Evolutionary conservation across 2,888 invertebrate genomes (phyloP).

Genomic region (Drosophila setosimentum): DNA sequence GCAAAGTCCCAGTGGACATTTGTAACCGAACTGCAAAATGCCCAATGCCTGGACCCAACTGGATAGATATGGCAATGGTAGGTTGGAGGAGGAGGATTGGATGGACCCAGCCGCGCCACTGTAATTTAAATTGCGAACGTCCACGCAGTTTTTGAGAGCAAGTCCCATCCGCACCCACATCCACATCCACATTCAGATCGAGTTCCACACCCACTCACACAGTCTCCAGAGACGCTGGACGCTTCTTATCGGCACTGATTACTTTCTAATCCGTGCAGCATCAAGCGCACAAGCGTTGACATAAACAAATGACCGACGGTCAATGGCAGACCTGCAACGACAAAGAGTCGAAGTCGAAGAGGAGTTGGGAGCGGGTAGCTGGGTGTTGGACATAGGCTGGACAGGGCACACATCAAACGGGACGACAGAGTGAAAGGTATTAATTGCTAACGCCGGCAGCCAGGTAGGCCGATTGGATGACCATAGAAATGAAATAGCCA

Average conservation of each 20-base stretch:
- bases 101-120: conserved; percentile 42
- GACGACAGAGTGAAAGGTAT: conserved; percentile 75
- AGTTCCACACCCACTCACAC: conserved; percentile 8
- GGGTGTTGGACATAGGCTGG: conserved; percentile 51
- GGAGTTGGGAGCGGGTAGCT: conserved; percentile 4
- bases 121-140: conserved; percentile 71
- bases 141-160: conserved; percentile 66
- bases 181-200: background rate
- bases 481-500: conserved; percentile 20
- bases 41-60: conserved; percentile 44
- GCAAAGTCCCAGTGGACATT: conserved; percentile 82
- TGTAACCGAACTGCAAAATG: conserved; percentile 77
- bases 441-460: conserved; percentile 69
- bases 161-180: conserved; percentile 26
- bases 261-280: conserved; percentile 80
- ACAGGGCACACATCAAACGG: conserved; percentile 73
- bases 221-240: conserved; percentile 61
- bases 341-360: conserved; percentile 5
- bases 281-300: conserved; percentile 75
- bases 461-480: conserved; percentile 66
- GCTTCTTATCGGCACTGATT: conserved; percentile 80
- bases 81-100: conserved; percentile 6
- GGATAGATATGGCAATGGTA: conserved; percentile 13
- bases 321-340: conserved; percentile 47
- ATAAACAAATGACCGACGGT: conserved; percentile 76